Evolutionary conservation across 2,113 vertebrate genomes (phyloP).

Genomic region (Danionella cerebrum): DNA sequence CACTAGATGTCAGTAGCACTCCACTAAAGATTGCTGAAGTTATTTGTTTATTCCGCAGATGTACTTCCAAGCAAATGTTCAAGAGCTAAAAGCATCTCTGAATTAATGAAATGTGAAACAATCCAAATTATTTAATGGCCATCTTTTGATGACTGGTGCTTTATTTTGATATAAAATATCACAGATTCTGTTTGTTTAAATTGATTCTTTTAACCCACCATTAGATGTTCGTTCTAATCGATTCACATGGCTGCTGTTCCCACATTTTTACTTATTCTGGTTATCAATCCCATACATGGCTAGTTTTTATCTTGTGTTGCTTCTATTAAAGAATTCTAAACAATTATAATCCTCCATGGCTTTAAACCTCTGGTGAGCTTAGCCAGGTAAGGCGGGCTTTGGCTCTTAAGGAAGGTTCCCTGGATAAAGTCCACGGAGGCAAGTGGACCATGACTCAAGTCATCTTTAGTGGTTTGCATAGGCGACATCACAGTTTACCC

Average conservation of each 20-base stretch:
- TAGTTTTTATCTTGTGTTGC: not conserved
- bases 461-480: not conserved
- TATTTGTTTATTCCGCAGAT: not conserved
- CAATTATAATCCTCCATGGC: not conserved
- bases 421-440: not conserved
- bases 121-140: no score
- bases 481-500: not conserved
- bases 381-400: not conserved
- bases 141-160: not conserved
- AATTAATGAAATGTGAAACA: no score
- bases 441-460: not conserved
- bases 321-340: conserved; percentile 2
- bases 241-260: not conserved
- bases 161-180: not conserved
- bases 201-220: not conserved
- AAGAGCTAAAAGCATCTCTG: no score
- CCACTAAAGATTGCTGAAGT: not conserved
- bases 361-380: not conserved
- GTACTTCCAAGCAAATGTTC: not conserved
- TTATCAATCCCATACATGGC: not conserved
- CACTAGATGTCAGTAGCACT: conserved; percentile 22
- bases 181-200: not conserved
- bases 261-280: not conserved
- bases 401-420: not conserved
- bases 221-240: not conserved